Base-by-base conservation (phyloP, 2,888 invertebrate species). In the Amiota communis region DNA sequence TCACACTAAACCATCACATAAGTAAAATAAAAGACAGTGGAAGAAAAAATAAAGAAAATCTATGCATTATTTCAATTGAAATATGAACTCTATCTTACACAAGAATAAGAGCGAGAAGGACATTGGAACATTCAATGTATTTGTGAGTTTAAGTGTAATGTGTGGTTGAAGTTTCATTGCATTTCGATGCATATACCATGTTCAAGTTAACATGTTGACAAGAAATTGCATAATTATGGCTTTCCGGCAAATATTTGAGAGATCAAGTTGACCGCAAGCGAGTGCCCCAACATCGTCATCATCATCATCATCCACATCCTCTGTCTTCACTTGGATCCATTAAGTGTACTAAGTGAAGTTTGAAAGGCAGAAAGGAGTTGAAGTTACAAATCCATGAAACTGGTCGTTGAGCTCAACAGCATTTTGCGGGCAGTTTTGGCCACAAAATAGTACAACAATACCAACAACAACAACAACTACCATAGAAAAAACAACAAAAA, bases 171-270 rank as follows among this genome's bases (percentile, higher is more conserved):
- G 8, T 59, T 57, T 23, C 70, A 36, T 57, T n/a, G 13, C 70
- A 56, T 20, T n/a, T 49, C 17, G 13, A 51, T 56, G 23, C 49
- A 23, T 57, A 49, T 63, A 59, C 17, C 65, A 67, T 67, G 65
- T 67, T 20, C 59, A 67, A 71, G 71, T 70, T 75, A 70, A 79
- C 83, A 87, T 87, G 85, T 85, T 83, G 86, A 86, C 86, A 86
- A 86, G 87, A 83, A 86, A 86, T 87, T 87, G 86, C 84, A 86
- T 86, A 86, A 86, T 86, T 85, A 87, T 86, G 84, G 84, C 79
- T 85, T 83, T 86, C 86, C 86, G 84, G 85, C 79, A 81, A 85
- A 79, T 83, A 81, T 79, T 77, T 84, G 78, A 80, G 36, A 36
- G 86, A 83, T 84, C 85, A 86, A 83, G 81, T 82, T 79, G 75